Percentiles rank a stretch among this genome's conserved stretches.
Conservation (phyloP, 2,113 vertebrate genomes). For the Limnothrissa miodon region DNA sequence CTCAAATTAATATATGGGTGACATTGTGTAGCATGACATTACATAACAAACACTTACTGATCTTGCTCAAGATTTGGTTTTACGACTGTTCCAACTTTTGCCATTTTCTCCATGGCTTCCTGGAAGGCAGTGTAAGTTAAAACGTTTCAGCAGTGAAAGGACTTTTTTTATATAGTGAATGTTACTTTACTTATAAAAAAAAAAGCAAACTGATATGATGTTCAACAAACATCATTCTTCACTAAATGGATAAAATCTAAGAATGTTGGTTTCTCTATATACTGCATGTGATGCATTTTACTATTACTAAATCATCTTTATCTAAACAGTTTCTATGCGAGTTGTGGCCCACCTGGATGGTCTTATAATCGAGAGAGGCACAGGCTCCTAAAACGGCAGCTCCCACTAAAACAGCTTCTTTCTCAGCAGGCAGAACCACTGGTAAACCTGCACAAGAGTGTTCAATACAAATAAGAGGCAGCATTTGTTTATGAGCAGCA, state of each 20-base stretch:
- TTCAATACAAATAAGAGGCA: neutral
- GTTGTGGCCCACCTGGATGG: conserved; percentile 77
- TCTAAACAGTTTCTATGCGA: neutral
- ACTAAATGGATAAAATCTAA: neutral
- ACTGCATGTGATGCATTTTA: too few relatives aligned
- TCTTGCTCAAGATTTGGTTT: conserved; percentile 74
- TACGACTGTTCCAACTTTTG: conserved; percentile 82
- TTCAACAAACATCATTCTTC: neutral
- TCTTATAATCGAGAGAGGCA: conserved; percentile 84
- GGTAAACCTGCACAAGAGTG: conserved; percentile 75
- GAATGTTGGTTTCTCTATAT: neutral
- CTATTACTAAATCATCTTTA: neutral
- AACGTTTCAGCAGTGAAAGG: conserved; percentile 44
- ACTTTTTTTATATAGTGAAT: too few relatives aligned
- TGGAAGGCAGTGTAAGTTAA: conserved; percentile 63
- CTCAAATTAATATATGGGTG: neutral
- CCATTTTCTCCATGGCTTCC: conserved; percentile 94
- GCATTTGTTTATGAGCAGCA: neutral
- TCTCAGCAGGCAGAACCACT: conserved; percentile 85
- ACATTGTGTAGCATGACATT: neutral
- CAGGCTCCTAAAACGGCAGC: conserved; percentile 90
- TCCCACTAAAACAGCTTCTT: conserved; percentile 89
- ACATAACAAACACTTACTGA: conserved; percentile 66
- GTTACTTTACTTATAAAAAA: too few relatives aligned
- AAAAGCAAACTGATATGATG: neutral